Evolutionary conservation across 2,797 vertebrate species (phyloP).

Genomic region (Podarcis lilfordi): DNA sequence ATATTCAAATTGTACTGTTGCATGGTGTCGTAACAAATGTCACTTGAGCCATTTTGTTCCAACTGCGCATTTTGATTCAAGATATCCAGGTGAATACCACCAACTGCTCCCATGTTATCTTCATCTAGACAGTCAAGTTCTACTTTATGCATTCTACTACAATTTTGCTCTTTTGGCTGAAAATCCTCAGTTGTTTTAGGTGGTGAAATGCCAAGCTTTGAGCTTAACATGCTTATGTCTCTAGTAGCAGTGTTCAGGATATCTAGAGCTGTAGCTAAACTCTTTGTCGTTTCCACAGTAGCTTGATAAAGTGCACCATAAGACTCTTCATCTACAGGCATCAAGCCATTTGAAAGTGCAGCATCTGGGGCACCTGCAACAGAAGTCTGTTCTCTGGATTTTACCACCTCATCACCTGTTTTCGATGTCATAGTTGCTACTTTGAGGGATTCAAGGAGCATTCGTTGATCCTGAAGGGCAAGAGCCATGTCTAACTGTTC

Average conservation of each 20-base stretch:
- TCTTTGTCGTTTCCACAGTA: conserved; percentile 91
- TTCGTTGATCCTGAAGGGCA: conserved; percentile 97
- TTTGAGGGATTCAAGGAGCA: conserved; percentile 96
- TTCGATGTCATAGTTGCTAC: conserved; percentile 93
- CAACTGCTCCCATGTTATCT: conserved; percentile 88
- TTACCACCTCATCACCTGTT: conserved; percentile 80
- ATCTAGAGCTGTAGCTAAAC: conserved; percentile 92
- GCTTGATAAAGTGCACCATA: conserved; percentile 89
- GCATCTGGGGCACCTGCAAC: conserved; percentile 80
- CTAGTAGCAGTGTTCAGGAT: conserved; percentile 89
- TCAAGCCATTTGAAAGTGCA: conserved; percentile 83
- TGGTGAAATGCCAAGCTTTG: conserved; percentile 79
- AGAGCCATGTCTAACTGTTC: conserved; percentile 98
- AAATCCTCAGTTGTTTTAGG: conserved; percentile 78
- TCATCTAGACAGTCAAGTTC: conserved; percentile 83
- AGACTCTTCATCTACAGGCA: conserved; percentile 89
- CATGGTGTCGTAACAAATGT: conserved; percentile 78
- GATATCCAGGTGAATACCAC: conserved; percentile 81
- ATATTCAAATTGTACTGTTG: conserved; percentile 70
- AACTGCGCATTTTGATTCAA: conserved; percentile 74
- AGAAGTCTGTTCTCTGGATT: conserved; percentile 81
- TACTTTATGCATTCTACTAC: conserved; percentile 75
- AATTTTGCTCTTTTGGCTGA: conserved; percentile 75
- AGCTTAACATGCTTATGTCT: conserved; percentile 85
- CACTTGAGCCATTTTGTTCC: conserved; percentile 85